Percentiles rank a stretch among this genome's conserved stretches.
Evolutionary conservation across 2,797 vertebrate species (phyloP).

Genomic region (Basileuterus tristriatus): DNA sequence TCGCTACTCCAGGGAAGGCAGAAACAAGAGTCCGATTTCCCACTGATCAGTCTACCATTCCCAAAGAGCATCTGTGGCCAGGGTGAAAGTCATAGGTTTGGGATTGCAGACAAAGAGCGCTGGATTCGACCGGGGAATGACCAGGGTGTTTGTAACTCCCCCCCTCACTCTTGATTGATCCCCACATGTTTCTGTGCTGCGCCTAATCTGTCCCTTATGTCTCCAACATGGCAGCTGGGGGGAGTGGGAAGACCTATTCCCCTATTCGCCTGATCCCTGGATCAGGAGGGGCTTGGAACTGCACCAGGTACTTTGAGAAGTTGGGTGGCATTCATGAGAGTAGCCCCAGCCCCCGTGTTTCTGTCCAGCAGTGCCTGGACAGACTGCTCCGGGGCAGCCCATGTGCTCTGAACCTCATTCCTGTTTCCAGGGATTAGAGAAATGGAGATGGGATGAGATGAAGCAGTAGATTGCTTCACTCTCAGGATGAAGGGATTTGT

Average conservation of each 20-base stretch:
- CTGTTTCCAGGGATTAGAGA: conserved; percentile 35
- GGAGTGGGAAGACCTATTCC: background rate
- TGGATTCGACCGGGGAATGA: background rate
- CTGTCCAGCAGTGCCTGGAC: accelerated
- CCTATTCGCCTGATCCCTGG: background rate
- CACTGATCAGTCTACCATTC: background rate
- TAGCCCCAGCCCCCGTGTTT: background rate
- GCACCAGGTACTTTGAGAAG: background rate
- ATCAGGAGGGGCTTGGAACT: background rate
- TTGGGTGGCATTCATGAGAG: background rate
- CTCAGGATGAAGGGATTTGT: conserved; percentile 44
- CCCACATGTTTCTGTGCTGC: accelerated
- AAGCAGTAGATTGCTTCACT: conserved; percentile 38
- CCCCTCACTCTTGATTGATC: accelerated
- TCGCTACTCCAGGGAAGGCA: background rate
- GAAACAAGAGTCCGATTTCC: background rate
- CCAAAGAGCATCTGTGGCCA: background rate
- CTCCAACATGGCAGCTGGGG: background rate
- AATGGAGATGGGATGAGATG: conserved; percentile 30
- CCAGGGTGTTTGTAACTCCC: background rate
- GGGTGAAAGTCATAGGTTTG: background rate
- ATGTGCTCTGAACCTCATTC: accelerated
- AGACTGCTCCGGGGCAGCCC: background rate
- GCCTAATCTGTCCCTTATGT: background rate
- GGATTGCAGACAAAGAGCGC: background rate